phyloP scores from a whole-genome alignment of 64 coral and sea anemone genomes.

The Pocillopora verrucosa region DNA sequence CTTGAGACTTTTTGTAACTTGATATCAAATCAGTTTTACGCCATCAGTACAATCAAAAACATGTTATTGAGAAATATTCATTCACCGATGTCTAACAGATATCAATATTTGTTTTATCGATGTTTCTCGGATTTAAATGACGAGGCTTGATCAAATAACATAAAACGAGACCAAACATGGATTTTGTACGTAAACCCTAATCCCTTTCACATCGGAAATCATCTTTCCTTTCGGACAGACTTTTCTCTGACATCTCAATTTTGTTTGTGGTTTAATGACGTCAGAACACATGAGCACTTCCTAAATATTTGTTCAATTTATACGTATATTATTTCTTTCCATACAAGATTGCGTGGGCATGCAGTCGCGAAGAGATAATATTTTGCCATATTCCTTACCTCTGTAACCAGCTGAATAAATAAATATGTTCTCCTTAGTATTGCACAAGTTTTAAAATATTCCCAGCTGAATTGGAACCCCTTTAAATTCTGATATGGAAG shows the following conservation, averaged over 20 bases:
- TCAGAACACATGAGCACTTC: not conserved
- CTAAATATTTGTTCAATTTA: slow-evolving; percentile 28
- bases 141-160: not conserved
- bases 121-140: not conserved
- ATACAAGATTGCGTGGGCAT: slow-evolving; percentile 30
- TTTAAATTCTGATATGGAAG: not conserved
- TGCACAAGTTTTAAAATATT: not conserved
- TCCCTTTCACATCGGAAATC: not conserved
- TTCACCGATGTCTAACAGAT: not conserved
- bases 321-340: not conserved
- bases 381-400: not conserved
- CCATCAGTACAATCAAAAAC: not conserved
- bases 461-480: not conserved
- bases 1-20: not conserved
- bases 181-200: not conserved
- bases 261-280: not conserved
- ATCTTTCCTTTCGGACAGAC: not conserved
- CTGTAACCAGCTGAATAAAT: slow-evolving; percentile 10
- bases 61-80: not conserved
- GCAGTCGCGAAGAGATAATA: not conserved
- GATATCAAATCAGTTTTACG: not conserved
- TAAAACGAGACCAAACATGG: not conserved
- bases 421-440: not conserved
- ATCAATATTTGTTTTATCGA: not conserved
- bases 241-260: not conserved